Percentiles rank a stretch among this genome's conserved stretches.
Evolutionary conservation across 2,797 vertebrate genomes (phyloP).

Genomic region (Melanotaenia boesemani): DNA sequence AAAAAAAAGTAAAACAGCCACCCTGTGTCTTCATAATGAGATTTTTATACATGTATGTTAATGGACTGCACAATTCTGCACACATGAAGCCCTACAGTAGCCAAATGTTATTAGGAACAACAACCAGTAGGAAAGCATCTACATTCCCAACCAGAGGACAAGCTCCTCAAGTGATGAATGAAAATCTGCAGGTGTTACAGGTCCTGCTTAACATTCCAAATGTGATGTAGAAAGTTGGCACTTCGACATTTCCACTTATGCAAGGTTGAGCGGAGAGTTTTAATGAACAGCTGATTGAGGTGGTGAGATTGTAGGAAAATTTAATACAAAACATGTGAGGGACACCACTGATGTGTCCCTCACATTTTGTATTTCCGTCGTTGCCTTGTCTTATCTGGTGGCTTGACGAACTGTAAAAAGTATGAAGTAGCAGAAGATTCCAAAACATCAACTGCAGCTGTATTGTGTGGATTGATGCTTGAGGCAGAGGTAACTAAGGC

Average conservation of each 20-base stretch:
- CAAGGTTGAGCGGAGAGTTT: no score
- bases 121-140: not conserved
- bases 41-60: not conserved
- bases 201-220: not conserved
- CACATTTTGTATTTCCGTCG: no score
- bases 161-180: not conserved
- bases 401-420: not conserved
- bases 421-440: not conserved
- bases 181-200: not conserved
- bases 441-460: not conserved
- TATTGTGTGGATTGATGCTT: not conserved
- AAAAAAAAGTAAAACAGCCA: not conserved
- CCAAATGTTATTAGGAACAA: not conserved
- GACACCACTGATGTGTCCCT: no score
- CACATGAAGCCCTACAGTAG: not conserved
- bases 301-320: no score
- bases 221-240: no score
- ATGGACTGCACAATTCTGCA: not conserved
- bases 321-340: no score
- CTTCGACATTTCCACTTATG: no score
- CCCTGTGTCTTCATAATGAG: not conserved
- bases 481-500: not conserved
- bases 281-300: no score
- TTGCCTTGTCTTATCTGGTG: no score
- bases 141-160: not conserved